phyloP scores from a whole-genome alignment of 2,888 invertebrate genomes.

The Heliconius sara region DNA sequence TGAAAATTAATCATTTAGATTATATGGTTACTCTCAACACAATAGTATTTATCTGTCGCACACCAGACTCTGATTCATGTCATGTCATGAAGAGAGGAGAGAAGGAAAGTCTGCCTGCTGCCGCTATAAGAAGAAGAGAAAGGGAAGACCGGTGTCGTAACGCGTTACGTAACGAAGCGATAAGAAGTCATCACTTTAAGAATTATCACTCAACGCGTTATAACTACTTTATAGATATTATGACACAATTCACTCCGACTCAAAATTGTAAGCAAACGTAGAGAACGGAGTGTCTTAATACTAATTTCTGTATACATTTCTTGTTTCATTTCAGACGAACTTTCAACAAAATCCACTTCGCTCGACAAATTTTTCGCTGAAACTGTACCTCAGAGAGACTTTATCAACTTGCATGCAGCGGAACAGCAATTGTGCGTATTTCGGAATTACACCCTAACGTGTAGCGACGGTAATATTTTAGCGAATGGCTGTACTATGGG shows the following conservation, averaged over 20 bases:
- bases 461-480: constrained; percentile 45
- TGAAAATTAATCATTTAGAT: no score
- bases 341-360: not conserved
- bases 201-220: not conserved
- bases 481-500: constrained; percentile 37
- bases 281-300: not conserved
- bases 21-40: no score
- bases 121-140: not conserved
- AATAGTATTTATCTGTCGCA: no score
- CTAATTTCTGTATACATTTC: not conserved
- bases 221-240: no score
- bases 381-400: constrained; percentile 51
- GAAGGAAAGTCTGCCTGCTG: not conserved
- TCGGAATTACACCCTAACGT: constrained; percentile 39
- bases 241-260: no score
- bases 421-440: constrained; percentile 52
- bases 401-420: constrained; percentile 41
- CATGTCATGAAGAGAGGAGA: no score
- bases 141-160: not conserved
- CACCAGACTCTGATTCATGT: no score
- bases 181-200: not conserved
- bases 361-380: constrained; percentile 14
- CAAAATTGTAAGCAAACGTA: no score
- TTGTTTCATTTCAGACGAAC: not conserved
- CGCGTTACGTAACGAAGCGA: not conserved